phyloP scores from a whole-genome alignment of 2,888 invertebrate genomes.

The Trachelus tabidus region DNA sequence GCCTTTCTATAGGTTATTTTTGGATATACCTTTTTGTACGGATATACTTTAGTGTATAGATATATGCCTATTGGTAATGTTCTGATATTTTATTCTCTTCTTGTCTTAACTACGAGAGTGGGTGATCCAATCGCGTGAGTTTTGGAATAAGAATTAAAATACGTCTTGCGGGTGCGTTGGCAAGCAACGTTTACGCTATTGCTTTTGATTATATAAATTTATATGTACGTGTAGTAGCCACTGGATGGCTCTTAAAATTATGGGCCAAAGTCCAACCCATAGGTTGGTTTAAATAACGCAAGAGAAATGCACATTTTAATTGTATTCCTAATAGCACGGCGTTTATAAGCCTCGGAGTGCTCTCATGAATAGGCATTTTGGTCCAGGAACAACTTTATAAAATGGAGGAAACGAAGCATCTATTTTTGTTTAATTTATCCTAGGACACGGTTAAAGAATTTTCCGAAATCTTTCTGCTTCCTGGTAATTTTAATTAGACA shows the following conservation, averaged over 20 bases:
- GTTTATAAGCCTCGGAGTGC: conserved; percentile 56
- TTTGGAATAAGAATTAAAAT: background rate
- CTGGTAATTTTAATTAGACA: background rate
- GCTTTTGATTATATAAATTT: background rate
- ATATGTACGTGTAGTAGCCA: background rate
- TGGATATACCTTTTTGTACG: background rate
- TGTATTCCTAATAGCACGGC: conserved; percentile 57
- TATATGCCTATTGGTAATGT: background rate
- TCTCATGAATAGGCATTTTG: conserved; percentile 57
- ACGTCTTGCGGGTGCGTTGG: background rate
- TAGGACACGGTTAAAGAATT: background rate
- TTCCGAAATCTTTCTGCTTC: background rate
- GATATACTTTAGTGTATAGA: too few species aligned
- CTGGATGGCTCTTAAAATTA: background rate
- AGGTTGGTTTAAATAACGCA: conserved; percentile 33
- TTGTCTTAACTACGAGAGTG: background rate
- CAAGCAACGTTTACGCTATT: background rate
- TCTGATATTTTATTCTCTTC: background rate
- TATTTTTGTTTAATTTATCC: background rate
- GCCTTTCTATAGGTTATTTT: background rate
- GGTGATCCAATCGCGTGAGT: background rate
- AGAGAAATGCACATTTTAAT: conserved; percentile 61
- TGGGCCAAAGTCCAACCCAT: background rate
- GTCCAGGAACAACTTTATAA: conserved; percentile 12
- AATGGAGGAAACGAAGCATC: conserved; percentile 1